Conservation (phyloP, 1,140 invertebrate genomes). For the Archivesica marissinica region DNA sequence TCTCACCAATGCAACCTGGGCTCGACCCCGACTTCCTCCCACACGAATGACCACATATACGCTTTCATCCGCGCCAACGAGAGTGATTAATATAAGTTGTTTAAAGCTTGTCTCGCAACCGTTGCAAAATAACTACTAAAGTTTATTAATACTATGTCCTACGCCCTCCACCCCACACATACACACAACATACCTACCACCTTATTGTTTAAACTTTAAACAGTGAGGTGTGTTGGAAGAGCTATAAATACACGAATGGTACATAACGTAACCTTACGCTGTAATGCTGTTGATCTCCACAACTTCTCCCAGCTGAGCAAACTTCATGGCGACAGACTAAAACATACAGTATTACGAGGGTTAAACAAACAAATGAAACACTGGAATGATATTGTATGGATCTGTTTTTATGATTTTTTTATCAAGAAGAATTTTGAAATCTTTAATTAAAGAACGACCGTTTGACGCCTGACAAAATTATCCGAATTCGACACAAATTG, state of each 20-base stretch:
- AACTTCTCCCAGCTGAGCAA: slow-evolving; percentile 24
- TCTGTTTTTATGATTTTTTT: too few species aligned
- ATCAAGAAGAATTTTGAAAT: too few species aligned
- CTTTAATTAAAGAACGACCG: too few species aligned
- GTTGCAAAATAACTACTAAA: background rate
- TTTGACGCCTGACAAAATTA: too few species aligned
- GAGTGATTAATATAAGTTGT: background rate
- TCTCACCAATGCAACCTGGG: too few species aligned
- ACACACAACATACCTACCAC: background rate
- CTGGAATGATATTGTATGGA: too few species aligned
- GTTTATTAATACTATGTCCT: background rate
- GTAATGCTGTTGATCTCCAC: slow-evolving; percentile 11
- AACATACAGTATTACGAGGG: too few species aligned
- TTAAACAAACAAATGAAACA: too few species aligned
- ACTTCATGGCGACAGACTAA: slow-evolving; percentile 15
- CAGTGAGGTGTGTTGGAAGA: background rate
- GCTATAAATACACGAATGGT: background rate
- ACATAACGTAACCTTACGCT: background rate
- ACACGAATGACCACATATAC: too few species aligned
- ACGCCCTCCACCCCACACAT: background rate
- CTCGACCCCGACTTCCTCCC: too few species aligned
- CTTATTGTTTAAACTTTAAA: background rate
- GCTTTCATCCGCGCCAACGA: too few species aligned
- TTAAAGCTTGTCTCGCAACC: background rate
- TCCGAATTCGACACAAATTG: too few species aligned